Evolutionary conservation across 1,140 invertebrate genomes (phyloP), one percentile per base, ranked within the genome.

Genomic region (Drosophila nannoptera): DNA sequence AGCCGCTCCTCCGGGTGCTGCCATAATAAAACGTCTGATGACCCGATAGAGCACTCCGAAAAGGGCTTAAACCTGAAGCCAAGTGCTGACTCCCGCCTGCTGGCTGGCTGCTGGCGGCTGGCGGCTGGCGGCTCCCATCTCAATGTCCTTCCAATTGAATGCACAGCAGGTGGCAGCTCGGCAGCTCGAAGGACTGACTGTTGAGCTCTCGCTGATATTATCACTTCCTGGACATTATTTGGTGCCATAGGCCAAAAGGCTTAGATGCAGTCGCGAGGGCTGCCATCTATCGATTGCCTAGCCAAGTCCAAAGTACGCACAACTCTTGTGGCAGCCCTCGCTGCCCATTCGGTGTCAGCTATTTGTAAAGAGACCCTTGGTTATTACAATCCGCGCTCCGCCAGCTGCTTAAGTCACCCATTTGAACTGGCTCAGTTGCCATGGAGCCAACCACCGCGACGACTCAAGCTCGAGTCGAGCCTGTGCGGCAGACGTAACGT

Each of bases 191-290:
- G 29, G 64, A 67, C 81, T 84, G 40, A 14, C 6, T 43, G 40
- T 14, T 64, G 62, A 73, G 80, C 60, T 69, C 35, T 56, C 53
- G 35, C 63, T 68, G 80, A 83, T 84, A 83, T 83, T 84, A 83
- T 83, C 80, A 80, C 81, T 83, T 84, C 78, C 80, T 83, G 73
- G 80, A 84, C 76, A 83, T 83, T 84, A 83, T 83, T 83, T 73
- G 76, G 76, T 66, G 80, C 81, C 80, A 73, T 80, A 80, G 80
- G 80, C 80, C 80, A 84, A 84, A 84, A 84, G 75, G 73, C 75
- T 75, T 83, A 78, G 69, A 80, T 71, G 65, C 63, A 49, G 71
- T 78, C 69, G 11, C 54, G 55, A 66, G 36, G 54, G 35, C 4
- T 38, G 50, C 3, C 22, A 22, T 1, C 22, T 22, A 22, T 22